Evolutionary conservation across 1,140 invertebrate species (phyloP), one percentile per base, ranked within the genome.

Genomic region (Bombus waltoni): DNA sequence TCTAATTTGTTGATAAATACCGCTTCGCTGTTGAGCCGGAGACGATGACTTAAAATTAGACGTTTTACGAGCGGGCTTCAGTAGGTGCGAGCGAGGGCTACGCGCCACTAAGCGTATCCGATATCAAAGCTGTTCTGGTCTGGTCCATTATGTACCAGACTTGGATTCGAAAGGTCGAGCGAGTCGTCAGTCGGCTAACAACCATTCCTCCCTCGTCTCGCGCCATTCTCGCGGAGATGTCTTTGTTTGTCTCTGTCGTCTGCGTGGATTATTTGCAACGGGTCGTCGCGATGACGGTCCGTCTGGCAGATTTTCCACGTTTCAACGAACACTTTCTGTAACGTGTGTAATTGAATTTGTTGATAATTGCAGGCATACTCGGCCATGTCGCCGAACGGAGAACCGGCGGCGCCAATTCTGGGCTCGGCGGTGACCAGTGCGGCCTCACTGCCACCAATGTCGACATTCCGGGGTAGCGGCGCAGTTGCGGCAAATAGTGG

Each of bases 401-500:
- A 95, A 86, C 93, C 93, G 35, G 92, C 94, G 66, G 93, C 94
- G 40, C 94, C 94, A 80, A 96, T 96, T 87, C 93, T 95, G 89
- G 95, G 95, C 87, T 96, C 95, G 84, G 95, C 95, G 88, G 95
- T 95, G 88, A 96, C 96, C 92, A 97, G 94, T 82, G 96, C 96
- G 87, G 96, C 96, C 88, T 97, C 98, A 79, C 96, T 99, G 94
- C 98, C 98, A 83, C 98, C 98, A 62, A 99, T 99, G 98, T 99
- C 98, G 80, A 98, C 98, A 87, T 98, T 99, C 96, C 96, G 98
- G 59, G 97, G 97, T 65, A 96, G 95, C 88, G 95, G 95, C 80
- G 96, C 93, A 10, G 94, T 94, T 83, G 90, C 93, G 88, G 91
- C 94, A 85, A 94, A 94, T 88, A 92, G 92, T 77, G 93, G 94